A percentile compares a stretch with the other conserved stretches of the same genome.
Conservation (phyloP, 2,113 vertebrate species). For the Zingel zingel region DNA sequence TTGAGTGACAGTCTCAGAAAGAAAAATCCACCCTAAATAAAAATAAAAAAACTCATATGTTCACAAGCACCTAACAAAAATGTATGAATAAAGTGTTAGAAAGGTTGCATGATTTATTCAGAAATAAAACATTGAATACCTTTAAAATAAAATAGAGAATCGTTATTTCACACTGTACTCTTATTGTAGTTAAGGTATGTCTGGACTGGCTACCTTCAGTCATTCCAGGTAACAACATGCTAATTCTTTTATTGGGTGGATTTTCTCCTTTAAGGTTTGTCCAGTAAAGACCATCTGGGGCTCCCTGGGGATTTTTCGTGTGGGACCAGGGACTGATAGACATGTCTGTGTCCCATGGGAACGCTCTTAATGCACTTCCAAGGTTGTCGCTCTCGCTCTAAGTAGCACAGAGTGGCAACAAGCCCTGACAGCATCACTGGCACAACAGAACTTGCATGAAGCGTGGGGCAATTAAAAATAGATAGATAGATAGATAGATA, state of each 20-base stretch:
- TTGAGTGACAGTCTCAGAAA: constrained; percentile 8
- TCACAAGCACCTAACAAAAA: not conserved
- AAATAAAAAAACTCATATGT: not conserved
- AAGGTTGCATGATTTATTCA: not conserved
- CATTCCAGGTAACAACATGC: not conserved
- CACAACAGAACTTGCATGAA: constrained; percentile 65
- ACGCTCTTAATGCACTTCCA: constrained; percentile 73
- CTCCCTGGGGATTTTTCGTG: constrained; percentile 39
- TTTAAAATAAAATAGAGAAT: not conserved
- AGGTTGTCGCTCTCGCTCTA: constrained; percentile 60
- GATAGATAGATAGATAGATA: constrained; percentile 75
- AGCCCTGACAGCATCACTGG: constrained; percentile 68
- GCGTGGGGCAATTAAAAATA: constrained; percentile 69
- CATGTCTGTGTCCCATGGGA: constrained; percentile 52
- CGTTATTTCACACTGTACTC: not conserved
- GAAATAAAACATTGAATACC: not conserved
- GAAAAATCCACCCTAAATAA: constrained; percentile 6
- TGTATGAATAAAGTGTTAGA: not conserved
- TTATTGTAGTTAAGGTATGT: not conserved
- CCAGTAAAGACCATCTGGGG: not conserved
- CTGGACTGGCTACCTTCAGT: not conserved
- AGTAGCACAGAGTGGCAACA: constrained; percentile 61
- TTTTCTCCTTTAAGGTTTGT: constrained; percentile 1
- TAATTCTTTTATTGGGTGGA: constrained; percentile 7
- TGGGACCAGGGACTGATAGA: constrained; percentile 49